A percentile compares a stretch with the other conserved stretches of the same genome.
phyloP scores from a whole-genome alignment of 2,113 vertebrate species.

The Oncorhynchus clarkii region DNA sequence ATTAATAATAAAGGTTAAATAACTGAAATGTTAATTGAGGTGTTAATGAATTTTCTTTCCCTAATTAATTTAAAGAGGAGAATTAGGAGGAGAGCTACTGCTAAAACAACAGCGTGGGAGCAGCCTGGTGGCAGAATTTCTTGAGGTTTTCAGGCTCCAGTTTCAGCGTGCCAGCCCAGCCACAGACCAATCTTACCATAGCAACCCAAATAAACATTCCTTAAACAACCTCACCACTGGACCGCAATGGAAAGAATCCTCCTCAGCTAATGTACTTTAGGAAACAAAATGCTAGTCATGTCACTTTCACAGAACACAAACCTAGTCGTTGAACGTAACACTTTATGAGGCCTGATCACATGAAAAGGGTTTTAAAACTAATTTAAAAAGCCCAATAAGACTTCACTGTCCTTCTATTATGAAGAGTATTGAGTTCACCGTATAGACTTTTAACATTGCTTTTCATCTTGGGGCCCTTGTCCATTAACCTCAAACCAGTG shows the following conservation, averaged over 20 bases:
- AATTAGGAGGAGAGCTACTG: constrained; percentile 28
- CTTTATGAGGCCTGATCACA: not conserved
- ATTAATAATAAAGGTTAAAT: constrained; percentile 23
- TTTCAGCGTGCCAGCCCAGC: constrained; percentile 50
- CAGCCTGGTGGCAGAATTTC: constrained; percentile 34
- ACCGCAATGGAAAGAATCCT: constrained; percentile 38
- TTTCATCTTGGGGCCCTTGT: constrained; percentile 23
- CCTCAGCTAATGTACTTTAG: constrained; percentile 22
- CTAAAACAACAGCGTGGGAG: not conserved
- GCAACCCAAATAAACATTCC: constrained; percentile 73
- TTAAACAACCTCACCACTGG: constrained; percentile 21
- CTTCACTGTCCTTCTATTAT: not conserved
- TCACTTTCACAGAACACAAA: constrained; percentile 12
- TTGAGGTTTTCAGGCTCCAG: constrained; percentile 45
- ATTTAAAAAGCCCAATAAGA: not conserved
- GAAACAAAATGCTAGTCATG: constrained; percentile 28
- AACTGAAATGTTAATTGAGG: constrained; percentile 46
- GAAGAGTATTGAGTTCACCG: not conserved
- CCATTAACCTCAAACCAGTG: constrained; percentile 45
- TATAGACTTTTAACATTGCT: constrained; percentile 2
- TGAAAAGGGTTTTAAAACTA: not conserved
- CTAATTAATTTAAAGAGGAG: constrained; percentile 47
- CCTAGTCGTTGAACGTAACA: not conserved
- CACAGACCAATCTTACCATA: constrained; percentile 60
- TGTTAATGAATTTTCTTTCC: constrained; percentile 51